phyloP scores from a whole-genome alignment of 2,888 invertebrate genomes.

The Mallateleia sp. region DNA sequence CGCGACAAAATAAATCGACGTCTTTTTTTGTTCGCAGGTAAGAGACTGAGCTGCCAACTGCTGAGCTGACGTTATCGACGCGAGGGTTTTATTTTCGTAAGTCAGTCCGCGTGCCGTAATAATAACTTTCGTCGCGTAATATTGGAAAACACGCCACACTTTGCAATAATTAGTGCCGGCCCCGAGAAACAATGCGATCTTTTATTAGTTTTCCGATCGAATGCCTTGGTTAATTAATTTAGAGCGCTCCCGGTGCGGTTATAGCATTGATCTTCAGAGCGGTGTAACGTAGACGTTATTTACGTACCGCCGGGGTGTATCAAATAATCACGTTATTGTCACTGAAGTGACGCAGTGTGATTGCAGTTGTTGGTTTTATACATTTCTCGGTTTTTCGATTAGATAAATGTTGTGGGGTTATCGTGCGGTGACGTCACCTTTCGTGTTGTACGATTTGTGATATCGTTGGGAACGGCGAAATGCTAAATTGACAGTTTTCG shows the following conservation, averaged over 20 bases:
- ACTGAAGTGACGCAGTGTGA: constrained; percentile 50
- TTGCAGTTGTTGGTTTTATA: constrained; percentile 56
- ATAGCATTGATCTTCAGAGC: constrained; percentile 36
- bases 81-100: constrained; percentile 35
- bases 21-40: constrained; percentile 62
- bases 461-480: background rate
- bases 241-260: constrained; percentile 14
- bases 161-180: constrained; percentile 40
- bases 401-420: constrained; percentile 62
- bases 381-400: constrained; percentile 45
- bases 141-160: constrained; percentile 28
- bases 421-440: constrained; percentile 49
- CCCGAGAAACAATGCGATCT: constrained; percentile 33
- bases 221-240: constrained; percentile 44
- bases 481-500: background rate
- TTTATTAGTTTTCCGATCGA: constrained; percentile 47
- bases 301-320: constrained; percentile 36
- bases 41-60: constrained; percentile 11
- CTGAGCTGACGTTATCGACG: background rate
- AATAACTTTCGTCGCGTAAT: too few species aligned
- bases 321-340: constrained; percentile 59
- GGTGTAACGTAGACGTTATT: constrained; percentile 37
- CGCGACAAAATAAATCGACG: constrained; percentile 9
- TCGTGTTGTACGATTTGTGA: constrained; percentile 14
- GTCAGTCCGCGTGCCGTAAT: too few species aligned